A percentile compares a stretch with the other conserved stretches of the same genome.
phyloP scores from a whole-genome alignment of 2,113 vertebrate species.

The Gymnarchus niloticus region DNA sequence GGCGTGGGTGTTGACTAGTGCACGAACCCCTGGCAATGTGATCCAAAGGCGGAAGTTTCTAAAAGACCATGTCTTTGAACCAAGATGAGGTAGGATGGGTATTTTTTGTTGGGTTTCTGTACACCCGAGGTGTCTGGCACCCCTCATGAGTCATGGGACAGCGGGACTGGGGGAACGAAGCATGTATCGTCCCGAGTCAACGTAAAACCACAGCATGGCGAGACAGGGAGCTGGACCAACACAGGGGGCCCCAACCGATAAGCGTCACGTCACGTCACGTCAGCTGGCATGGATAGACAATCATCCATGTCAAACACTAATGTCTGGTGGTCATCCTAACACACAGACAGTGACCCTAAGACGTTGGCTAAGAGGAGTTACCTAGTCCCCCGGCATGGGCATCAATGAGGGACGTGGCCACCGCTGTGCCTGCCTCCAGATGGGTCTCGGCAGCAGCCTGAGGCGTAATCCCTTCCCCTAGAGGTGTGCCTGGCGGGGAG shows the following conservation, averaged over 20 bases:
- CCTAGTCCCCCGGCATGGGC: constrained; percentile 95
- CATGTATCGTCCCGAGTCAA: not conserved
- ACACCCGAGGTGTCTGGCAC: not conserved
- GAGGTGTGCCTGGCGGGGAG: constrained; percentile 72
- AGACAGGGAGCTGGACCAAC: too few species aligned
- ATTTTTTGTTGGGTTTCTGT: not conserved
- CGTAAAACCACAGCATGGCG: not conserved
- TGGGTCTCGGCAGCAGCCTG: constrained; percentile 75
- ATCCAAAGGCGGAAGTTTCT: not conserved
- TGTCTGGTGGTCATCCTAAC: not conserved
- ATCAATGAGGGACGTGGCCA: constrained; percentile 86
- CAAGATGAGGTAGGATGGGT: not conserved
- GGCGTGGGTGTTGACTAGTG: not conserved
- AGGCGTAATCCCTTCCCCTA: constrained; percentile 74
- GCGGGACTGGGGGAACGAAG: not conserved
- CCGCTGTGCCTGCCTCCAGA: constrained; percentile 72
- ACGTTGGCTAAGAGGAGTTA: constrained; percentile 44
- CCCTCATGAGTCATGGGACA: not conserved
- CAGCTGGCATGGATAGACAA: too few species aligned
- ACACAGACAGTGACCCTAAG: not conserved
- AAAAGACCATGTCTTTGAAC: not conserved
- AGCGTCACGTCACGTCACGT: too few species aligned
- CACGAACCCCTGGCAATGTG: not conserved
- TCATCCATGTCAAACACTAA: not conserved
- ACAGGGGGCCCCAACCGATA: too few species aligned